These are phyloP conservation scores for Notodonta dromedarius DNA, from an alignment of 2,888 invertebrate species.

Conservation along the genomic window DNA sequence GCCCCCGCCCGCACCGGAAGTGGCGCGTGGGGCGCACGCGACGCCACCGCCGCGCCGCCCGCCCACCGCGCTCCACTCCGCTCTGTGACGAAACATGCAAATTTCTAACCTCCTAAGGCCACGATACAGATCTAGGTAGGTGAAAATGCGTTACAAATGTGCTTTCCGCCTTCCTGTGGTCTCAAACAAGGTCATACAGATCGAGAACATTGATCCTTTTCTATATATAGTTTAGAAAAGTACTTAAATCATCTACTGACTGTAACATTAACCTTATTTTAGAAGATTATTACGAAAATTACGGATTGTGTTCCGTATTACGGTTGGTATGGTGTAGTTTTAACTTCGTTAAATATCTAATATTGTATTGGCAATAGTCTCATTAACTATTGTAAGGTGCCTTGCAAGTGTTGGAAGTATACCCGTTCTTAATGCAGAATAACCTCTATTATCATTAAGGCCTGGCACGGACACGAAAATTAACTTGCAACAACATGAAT, in stretches of 20 bases:
- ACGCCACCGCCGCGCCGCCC: conserved; percentile 39
- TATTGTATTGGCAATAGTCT: no score
- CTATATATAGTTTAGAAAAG: conserved; percentile 14
- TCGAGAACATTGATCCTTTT: conserved; percentile 37
- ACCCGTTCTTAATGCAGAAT: no score
- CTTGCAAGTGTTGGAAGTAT: no score
- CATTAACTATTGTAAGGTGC: no score
- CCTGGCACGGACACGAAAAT: no score
- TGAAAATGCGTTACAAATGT: conserved; percentile 63
- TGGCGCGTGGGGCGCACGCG: conserved; percentile 71
- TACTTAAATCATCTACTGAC: conserved; percentile 10
- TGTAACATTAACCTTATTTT: conserved; percentile 22
- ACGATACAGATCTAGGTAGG: conserved; percentile 55
- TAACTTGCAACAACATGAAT: no score
- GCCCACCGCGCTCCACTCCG: conserved; percentile 21
- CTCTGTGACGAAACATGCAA: conserved; percentile 74
- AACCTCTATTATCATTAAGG: no score
- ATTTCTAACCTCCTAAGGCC: conserved; percentile 64
- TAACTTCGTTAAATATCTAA: no score
- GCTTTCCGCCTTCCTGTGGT: conserved; percentile 49
- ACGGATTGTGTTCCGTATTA: neutral
- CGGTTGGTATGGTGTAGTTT: neutral
- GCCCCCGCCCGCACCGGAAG: conserved; percentile 60
- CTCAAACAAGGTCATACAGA: conserved; percentile 60
- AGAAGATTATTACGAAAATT: conserved; percentile 15